phyloP scores from a whole-genome alignment of 1,140 invertebrate species.

The Centruroides vittatus region DNA sequence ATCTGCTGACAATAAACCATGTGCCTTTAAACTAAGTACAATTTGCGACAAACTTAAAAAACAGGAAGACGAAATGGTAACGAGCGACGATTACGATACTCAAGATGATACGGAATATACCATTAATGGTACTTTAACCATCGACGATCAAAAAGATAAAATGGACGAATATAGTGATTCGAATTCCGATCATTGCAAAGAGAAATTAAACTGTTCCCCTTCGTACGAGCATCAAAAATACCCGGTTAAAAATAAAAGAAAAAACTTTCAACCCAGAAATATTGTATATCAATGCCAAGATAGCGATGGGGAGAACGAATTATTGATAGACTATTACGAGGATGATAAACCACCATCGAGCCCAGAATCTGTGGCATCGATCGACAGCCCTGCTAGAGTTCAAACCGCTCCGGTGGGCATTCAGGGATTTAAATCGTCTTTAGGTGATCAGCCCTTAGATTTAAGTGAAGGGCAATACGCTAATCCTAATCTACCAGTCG shows the following conservation, averaged over 20 bases:
- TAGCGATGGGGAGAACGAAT: constrained; percentile 4
- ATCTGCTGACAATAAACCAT: no score
- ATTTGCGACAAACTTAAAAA: no score
- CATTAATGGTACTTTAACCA: no score
- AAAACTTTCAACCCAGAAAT: constrained; percentile 49
- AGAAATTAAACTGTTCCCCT: no score
- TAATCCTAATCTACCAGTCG: constrained; percentile 1
- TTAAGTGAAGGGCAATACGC: constrained; percentile 6
- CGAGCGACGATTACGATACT: no score
- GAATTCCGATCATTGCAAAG: no score
- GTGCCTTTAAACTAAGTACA: no score
- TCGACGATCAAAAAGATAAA: no score
- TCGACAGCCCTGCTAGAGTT: not conserved
- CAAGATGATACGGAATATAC: no score
- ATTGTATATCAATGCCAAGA: constrained; percentile 27
- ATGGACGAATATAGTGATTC: no score
- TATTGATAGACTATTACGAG: not conserved
- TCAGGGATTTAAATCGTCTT: not conserved
- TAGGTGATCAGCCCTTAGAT: constrained; percentile 20
- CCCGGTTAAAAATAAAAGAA: constrained; percentile 39
- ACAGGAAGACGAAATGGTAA: no score
- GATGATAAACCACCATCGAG: not conserved
- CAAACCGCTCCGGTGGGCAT: not conserved
- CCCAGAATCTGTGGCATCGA: not conserved
- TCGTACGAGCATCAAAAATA: not conserved